Conservation (phyloP, 1,140 invertebrate species). For the Bombus fervidus region DNA sequence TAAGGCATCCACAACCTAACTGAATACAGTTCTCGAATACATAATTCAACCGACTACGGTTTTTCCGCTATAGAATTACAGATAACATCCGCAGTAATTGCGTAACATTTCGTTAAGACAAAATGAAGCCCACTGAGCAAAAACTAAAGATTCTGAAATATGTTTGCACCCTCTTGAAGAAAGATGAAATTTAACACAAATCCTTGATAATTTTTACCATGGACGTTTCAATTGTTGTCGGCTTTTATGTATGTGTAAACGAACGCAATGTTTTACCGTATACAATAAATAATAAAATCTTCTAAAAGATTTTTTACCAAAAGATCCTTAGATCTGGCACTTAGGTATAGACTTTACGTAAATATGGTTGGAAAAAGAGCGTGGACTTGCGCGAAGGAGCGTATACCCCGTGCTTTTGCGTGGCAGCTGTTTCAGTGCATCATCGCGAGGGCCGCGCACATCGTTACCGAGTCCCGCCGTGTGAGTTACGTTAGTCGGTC, state of each 20-base stretch:
- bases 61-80: too few relatives aligned
- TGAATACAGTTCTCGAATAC: too few relatives aligned
- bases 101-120: too few relatives aligned
- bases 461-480: conserved; percentile 26
- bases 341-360: background rate
- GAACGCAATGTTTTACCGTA: background rate
- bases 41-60: too few relatives aligned
- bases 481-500: conserved; percentile 56
- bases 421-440: conserved; percentile 45
- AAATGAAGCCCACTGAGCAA: background rate
- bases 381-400: conserved; percentile 54
- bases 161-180: background rate
- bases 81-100: too few relatives aligned
- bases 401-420: conserved; percentile 69
- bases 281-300: background rate
- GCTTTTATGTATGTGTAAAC: background rate
- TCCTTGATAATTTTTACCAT: background rate
- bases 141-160: background rate
- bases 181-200: background rate
- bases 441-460: conserved; percentile 32
- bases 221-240: too few relatives aligned
- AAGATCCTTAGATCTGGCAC: background rate
- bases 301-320: background rate
- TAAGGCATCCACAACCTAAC: too few relatives aligned
- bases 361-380: conserved; percentile 6